Percentiles rank a stretch among this genome's conserved stretches.
Evolutionary conservation across 2,797 vertebrate genomes (phyloP).

Genomic region (Halcyon chelicuti): DNA sequence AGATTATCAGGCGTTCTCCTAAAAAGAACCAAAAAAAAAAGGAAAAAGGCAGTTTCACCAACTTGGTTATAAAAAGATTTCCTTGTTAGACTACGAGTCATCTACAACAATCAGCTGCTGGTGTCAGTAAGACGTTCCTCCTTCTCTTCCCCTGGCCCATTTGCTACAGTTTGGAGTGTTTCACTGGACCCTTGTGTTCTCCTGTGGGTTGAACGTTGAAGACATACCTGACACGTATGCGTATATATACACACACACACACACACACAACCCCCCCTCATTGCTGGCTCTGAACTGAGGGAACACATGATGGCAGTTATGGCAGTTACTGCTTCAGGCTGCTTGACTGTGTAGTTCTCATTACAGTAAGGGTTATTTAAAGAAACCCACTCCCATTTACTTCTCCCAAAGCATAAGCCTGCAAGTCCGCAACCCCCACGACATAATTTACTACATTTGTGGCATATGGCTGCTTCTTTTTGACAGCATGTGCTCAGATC

Average conservation of each 20-base stretch:
- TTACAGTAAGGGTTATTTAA: neutral
- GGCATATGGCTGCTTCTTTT: neutral
- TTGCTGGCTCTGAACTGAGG: neutral
- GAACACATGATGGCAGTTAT: neutral
- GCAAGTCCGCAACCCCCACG: neutral
- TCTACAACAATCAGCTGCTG: neutral
- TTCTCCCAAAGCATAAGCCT: neutral
- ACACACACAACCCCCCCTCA: neutral
- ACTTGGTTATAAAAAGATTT: neutral
- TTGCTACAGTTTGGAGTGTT: neutral
- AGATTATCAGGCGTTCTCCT: neutral
- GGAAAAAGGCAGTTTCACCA: neutral
- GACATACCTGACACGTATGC: neutral
- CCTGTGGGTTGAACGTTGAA: neutral
- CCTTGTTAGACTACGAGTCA: neutral
- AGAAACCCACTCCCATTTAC: neutral
- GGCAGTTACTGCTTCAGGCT: neutral
- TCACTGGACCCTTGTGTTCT: accelerated
- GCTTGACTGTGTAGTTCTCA: neutral
- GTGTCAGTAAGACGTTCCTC: neutral
- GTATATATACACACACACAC: neutral
- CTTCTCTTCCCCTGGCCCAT: neutral
- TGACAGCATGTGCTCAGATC: neutral
- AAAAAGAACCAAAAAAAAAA: neutral
- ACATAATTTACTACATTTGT: neutral